phyloP scores from a whole-genome alignment of 2,888 invertebrate genomes.

The Orthosia cruda region DNA sequence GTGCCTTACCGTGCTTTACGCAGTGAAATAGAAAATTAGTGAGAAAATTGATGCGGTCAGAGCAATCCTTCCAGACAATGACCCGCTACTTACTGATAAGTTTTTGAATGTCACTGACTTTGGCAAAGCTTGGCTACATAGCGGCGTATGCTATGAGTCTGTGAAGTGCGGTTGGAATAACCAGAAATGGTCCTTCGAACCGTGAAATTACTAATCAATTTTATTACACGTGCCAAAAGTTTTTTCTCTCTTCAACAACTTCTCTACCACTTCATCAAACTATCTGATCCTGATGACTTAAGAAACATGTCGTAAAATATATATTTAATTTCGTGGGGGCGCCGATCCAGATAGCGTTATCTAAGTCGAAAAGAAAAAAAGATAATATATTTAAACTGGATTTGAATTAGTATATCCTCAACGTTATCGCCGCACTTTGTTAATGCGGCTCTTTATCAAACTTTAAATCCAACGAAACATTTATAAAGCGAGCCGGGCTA shows the following conservation, averaged over 20 bases:
- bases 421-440: slow-evolving; percentile 83
- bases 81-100: slow-evolving; percentile 77
- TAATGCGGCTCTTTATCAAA: slow-evolving; percentile 85
- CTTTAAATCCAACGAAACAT: slow-evolving; percentile 80
- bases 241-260: slow-evolving; percentile 20
- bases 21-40: slow-evolving; percentile 89
- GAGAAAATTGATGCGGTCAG: slow-evolving; percentile 88
- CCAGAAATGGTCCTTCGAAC: slow-evolving; percentile 62
- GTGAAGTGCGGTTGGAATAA: slow-evolving; percentile 70
- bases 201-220: slow-evolving; percentile 71
- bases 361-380: slow-evolving; percentile 78
- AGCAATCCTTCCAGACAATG: slow-evolving; percentile 76
- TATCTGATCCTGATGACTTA: slow-evolving; percentile 65
- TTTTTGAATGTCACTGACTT: slow-evolving; percentile 82
- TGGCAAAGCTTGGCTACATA: slow-evolving; percentile 56
- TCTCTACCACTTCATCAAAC: slow-evolving; percentile 21
- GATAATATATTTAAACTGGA: slow-evolving; percentile 78
- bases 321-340: slow-evolving; percentile 72
- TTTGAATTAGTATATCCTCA: slow-evolving; percentile 86
- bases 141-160: slow-evolving; percentile 47
- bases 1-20: slow-evolving; percentile 85
- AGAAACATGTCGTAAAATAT: slow-evolving; percentile 68
- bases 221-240: slow-evolving; percentile 11
- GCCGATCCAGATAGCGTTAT: slow-evolving; percentile 81
- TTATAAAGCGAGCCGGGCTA: slow-evolving; percentile 76